Conservation (phyloP, 2,113 vertebrate genomes). For the Leptodactylus fuscus region DNA sequence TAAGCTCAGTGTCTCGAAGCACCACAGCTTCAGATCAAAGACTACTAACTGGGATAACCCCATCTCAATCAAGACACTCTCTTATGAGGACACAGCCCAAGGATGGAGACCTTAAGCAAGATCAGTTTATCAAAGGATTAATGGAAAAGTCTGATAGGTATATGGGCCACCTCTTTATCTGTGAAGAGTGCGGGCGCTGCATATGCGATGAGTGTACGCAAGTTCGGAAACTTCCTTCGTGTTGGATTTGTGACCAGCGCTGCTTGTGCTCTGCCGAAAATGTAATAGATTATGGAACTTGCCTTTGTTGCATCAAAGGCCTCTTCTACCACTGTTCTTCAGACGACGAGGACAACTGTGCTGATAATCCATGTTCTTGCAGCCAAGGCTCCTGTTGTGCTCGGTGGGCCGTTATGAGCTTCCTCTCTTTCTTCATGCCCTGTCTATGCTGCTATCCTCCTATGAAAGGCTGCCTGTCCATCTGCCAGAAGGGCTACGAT, state of each 20-base stretch:
- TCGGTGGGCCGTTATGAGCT: constrained; percentile 91
- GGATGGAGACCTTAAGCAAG: constrained; percentile 77
- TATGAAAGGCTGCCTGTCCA: constrained; percentile 89
- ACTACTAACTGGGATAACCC: constrained; percentile 84
- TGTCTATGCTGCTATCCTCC: constrained; percentile 99
- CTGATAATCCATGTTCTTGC: constrained; percentile 94
- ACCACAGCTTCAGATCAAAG: constrained; percentile 93
- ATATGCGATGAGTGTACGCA: constrained; percentile 89
- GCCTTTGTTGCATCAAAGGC: constrained; percentile 94
- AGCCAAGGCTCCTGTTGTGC: constrained; percentile 82
- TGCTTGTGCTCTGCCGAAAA: constrained; percentile 93
- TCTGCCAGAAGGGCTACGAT: constrained; percentile 90
- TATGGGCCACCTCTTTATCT: constrained; percentile 85
- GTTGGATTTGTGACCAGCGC: constrained; percentile 92
- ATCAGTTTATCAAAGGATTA: constrained; percentile 79
- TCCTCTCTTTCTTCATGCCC: constrained; percentile 90
- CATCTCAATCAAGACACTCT: constrained; percentile 84
- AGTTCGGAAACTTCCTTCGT: constrained; percentile 88
- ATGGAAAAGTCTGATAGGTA: constrained; percentile 70
- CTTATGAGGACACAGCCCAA: constrained; percentile 87
- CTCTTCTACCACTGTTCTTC: constrained; percentile 98
- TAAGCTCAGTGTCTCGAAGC: constrained; percentile 92
- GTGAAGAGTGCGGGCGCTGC: constrained; percentile 92
- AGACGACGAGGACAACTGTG: constrained; percentile 96
- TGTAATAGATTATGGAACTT: constrained; percentile 90